These are phyloP conservation scores for Rhinophrynus dorsalis DNA, from an alignment of 2,797 vertebrate species.

Conservation along the genomic window DNA sequence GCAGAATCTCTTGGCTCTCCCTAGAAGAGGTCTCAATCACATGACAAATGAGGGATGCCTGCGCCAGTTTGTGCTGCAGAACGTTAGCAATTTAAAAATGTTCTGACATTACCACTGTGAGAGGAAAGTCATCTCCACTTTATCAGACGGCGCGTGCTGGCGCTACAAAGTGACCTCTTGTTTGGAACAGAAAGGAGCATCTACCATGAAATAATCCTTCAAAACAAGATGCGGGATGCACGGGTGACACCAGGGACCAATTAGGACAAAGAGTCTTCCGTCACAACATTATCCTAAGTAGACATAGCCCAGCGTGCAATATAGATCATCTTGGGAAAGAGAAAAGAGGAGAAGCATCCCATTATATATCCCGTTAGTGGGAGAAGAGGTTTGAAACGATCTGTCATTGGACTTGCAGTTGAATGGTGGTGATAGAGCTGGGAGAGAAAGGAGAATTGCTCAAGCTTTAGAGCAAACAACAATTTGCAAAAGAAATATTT, in stretches of 20 bases:
- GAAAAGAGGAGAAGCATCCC: neutral
- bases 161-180: conserved; percentile 7
- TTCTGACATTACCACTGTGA: neutral
- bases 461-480: neutral
- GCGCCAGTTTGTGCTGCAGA: neutral
- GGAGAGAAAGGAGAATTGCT: neutral
- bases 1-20: neutral
- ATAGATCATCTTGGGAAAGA: neutral
- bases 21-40: neutral
- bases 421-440: neutral
- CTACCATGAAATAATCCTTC: neutral
- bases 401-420: neutral
- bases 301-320: neutral
- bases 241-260: neutral
- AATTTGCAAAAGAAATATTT: neutral
- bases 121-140: neutral
- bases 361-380: neutral
- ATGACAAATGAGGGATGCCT: neutral
- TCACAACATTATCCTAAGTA: conserved; percentile 19
- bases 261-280: neutral
- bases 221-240: neutral
- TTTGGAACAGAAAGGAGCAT: neutral
- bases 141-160: neutral
- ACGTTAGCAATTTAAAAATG: neutral
- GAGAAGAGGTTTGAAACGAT: neutral